A percentile compares a stretch with the other conserved stretches of the same genome.
Evolutionary conservation across 2,113 vertebrate species (phyloP).

Genomic region (Hemicordylus capensis): DNA sequence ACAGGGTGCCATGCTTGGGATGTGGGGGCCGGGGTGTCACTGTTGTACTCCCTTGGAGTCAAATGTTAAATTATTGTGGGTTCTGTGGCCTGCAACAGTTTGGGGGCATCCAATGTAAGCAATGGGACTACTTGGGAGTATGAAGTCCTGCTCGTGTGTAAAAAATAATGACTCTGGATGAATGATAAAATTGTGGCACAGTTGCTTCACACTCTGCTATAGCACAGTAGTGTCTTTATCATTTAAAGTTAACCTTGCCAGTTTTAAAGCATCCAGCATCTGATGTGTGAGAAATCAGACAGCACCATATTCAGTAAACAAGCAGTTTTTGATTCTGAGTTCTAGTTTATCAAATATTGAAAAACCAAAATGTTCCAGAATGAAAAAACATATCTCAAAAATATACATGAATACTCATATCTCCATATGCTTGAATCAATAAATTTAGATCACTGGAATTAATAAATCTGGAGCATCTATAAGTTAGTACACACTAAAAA

Average conservation of each 20-base stretch:
- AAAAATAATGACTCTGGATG: too few relatives aligned
- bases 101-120: too few relatives aligned
- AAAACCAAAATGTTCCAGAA: constrained; percentile 14
- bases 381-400: not conserved
- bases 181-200: not conserved
- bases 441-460: not conserved
- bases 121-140: too few relatives aligned
- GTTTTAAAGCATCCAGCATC: constrained; percentile 2
- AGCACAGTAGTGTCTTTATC: not conserved
- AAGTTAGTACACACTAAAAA: not conserved
- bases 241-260: not conserved
- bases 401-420: too few relatives aligned
- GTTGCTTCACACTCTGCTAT: not conserved
- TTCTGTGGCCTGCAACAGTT: too few relatives aligned
- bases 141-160: too few relatives aligned
- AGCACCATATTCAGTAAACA: constrained; percentile 16
- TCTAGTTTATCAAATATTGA: constrained; percentile 15
- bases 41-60: too few relatives aligned
- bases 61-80: too few relatives aligned
- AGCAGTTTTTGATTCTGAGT: not conserved
- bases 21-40: too few relatives aligned
- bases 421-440: not conserved
- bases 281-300: not conserved
- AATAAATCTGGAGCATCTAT: not conserved
- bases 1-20: too few relatives aligned